Conservation (phyloP, 92 coral and sea anemone genomes). For the Porites divaricata region DNA sequence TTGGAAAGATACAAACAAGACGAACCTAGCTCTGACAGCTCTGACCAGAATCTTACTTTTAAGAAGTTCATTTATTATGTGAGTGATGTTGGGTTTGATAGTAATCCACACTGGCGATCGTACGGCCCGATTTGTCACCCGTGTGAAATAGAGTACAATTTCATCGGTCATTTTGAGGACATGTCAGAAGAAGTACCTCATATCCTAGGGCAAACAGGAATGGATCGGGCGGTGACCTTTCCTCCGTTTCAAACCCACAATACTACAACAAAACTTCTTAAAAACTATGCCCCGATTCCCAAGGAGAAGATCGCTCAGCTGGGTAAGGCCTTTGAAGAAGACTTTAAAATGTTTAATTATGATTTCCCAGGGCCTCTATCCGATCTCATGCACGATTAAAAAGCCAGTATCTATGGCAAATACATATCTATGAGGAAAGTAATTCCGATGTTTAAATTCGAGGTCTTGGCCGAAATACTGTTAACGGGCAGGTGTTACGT, state of each 20-base stretch:
- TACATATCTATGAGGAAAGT: too few relatives aligned
- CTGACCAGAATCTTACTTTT: neutral
- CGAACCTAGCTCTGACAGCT: neutral
- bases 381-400: neutral
- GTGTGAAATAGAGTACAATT: conserved; percentile 25
- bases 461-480: too few relatives aligned
- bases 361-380: neutral
- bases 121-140: conserved; percentile 33
- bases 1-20: neutral
- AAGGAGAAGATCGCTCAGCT: neutral
- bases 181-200: conserved; percentile 25
- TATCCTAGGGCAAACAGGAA: conserved; percentile 27
- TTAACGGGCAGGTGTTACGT: too few relatives aligned
- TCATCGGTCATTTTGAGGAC: conserved; percentile 33
- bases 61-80: conserved; percentile 1
- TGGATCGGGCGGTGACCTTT: conserved; percentile 11
- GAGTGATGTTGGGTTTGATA: neutral
- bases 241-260: conserved; percentile 4
- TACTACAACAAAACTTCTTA: neutral
- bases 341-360: neutral
- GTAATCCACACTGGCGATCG: conserved; percentile 21
- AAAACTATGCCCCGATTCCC: neutral
- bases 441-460: too few relatives aligned
- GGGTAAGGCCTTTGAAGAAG: neutral
- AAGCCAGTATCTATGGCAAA: neutral